These are phyloP conservation scores for Incurvaria masculella DNA, from an alignment of 2,888 invertebrate genomes.

Conservation along the genomic window DNA sequence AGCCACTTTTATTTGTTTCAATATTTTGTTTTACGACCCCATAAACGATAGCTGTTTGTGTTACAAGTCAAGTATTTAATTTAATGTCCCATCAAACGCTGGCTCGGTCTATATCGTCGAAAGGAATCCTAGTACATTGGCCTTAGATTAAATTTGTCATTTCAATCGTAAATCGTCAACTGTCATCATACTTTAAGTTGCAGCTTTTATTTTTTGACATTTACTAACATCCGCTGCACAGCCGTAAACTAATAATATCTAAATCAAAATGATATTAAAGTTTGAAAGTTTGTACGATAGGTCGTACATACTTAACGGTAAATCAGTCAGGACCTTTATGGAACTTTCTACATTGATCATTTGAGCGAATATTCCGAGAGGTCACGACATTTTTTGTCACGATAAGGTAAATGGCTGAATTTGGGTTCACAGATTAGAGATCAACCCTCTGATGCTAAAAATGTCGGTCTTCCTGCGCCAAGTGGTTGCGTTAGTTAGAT, in stretches of 20 bases:
- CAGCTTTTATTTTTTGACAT: constrained; percentile 42
- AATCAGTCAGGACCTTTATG: too few species aligned
- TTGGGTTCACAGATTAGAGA: too few species aligned
- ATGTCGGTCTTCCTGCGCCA: too few species aligned
- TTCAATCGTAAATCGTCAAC: background rate
- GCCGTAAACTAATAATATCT: too few species aligned
- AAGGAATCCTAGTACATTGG: background rate
- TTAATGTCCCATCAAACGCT: background rate
- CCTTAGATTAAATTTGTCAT: background rate
- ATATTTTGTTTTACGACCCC: background rate
- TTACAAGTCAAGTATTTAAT: background rate
- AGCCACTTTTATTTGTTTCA: background rate
- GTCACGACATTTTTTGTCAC: too few species aligned
- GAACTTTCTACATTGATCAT: too few species aligned
- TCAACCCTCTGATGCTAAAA: too few species aligned
- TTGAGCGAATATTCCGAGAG: too few species aligned
- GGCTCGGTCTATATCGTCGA: background rate
- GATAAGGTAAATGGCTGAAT: too few species aligned
- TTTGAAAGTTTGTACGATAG: too few species aligned
- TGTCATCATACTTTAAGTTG: constrained; percentile 23
- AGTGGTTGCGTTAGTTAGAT: too few species aligned
- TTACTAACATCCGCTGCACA: constrained; percentile 20
- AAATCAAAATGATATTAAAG: background rate
- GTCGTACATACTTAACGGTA: too few species aligned
- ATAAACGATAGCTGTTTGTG: background rate